Conservation (phyloP, 2,888 invertebrate genomes). For the Graphium colonna region DNA sequence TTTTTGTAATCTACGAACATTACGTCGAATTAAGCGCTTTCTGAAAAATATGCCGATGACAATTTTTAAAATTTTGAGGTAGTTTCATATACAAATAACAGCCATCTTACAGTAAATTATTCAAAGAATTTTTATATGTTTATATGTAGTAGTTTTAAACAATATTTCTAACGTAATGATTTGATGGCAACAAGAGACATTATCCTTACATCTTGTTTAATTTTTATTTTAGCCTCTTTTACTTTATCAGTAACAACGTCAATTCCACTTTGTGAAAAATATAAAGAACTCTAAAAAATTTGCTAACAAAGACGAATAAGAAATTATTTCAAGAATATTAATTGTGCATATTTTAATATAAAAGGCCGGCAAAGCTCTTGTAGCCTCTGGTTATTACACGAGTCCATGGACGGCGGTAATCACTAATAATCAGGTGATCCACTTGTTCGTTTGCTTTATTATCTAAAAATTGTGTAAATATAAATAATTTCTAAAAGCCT, state of each 20-base stretch:
- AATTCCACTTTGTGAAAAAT: too few species aligned
- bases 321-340: too few species aligned
- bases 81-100: conserved; percentile 33
- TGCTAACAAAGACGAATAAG: neutral
- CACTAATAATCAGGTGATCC: too few species aligned
- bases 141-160: conserved; percentile 15
- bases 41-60: conserved; percentile 19
- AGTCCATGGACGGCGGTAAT: too few species aligned
- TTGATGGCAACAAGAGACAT: conserved; percentile 6
- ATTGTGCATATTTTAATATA: too few species aligned
- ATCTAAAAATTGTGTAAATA: too few species aligned
- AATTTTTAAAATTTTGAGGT: conserved; percentile 40
- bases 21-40: conserved; percentile 14
- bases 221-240: conserved; percentile 16
- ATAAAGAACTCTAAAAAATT: conserved; percentile 6
- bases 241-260: neutral
- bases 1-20: conserved; percentile 11
- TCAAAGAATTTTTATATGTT: conserved; percentile 26
- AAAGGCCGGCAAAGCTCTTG: too few species aligned
- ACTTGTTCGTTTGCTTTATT: too few species aligned
- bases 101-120: neutral
- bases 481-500: too few species aligned
- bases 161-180: conserved; percentile 9
- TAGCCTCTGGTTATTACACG: too few species aligned
- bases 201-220: neutral